phyloP scores from a whole-genome alignment of 1,140 invertebrate genomes.

The Stegodyphus dumicola region DNA sequence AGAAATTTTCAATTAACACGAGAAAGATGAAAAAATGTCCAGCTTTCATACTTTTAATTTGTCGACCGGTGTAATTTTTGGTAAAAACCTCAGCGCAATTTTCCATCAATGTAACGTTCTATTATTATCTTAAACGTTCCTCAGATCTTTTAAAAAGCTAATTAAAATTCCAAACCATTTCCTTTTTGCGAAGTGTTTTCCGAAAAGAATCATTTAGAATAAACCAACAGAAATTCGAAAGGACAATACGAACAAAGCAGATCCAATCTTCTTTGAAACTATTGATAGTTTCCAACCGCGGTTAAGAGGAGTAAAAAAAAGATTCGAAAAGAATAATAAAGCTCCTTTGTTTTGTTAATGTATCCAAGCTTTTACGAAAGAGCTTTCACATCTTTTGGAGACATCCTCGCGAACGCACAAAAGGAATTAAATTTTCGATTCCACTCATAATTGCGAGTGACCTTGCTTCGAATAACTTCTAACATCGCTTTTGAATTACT shows the following conservation, averaged over 20 bases:
- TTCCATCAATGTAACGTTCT: constrained; percentile 2
- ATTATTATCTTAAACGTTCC: constrained; percentile 18
- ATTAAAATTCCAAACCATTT: constrained; percentile 29
- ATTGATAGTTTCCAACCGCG: too few species aligned
- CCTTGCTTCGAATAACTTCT: constrained; percentile 11
- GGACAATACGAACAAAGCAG: too few species aligned
- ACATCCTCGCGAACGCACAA: too few species aligned
- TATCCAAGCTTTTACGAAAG: too few species aligned
- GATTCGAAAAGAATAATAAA: too few species aligned
- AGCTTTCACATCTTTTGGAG: too few species aligned
- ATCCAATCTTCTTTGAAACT: too few species aligned
- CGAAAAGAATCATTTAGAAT: not conserved
- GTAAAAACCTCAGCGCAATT: not conserved
- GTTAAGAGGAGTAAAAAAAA: too few species aligned
- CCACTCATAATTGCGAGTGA: constrained; percentile 14
- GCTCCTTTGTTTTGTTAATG: too few species aligned
- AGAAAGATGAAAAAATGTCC: not conserved
- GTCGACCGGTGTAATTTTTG: too few species aligned
- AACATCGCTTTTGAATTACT: constrained; percentile 12
- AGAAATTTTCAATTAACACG: constrained; percentile 11
- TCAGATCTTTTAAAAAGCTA: constrained; percentile 12
- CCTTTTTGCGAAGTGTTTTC: not conserved
- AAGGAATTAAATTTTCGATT: constrained; percentile 26
- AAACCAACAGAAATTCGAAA: not conserved
- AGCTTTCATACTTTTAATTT: too few species aligned